Conservation (phyloP, 92 coral and sea anemone genomes). For the Porites rus region DNA sequence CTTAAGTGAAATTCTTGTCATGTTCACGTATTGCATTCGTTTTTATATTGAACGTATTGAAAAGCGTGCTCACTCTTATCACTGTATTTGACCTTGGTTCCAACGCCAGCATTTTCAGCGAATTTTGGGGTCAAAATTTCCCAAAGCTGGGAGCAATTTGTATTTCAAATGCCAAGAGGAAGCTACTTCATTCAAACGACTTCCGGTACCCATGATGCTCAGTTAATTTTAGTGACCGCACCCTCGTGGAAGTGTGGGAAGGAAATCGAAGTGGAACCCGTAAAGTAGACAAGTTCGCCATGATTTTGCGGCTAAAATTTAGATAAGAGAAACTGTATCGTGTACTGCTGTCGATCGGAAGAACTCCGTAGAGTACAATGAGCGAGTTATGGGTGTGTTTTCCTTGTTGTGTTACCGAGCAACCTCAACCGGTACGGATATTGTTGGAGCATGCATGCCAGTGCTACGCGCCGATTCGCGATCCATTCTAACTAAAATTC, state of each 20-base stretch:
- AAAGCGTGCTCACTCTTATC: neutral
- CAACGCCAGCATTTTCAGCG: constrained; percentile 1
- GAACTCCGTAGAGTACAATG: constrained; percentile 51
- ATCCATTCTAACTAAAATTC: neutral
- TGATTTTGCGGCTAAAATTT: constrained; percentile 38
- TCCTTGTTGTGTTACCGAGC: constrained; percentile 71
- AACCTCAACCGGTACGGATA: constrained; percentile 70
- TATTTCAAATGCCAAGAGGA: neutral
- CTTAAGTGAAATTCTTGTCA: neutral
- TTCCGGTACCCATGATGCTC: constrained; percentile 52
- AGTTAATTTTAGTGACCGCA: constrained; percentile 18
- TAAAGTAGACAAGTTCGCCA: constrained; percentile 16
- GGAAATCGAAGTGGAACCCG: constrained; percentile 21
- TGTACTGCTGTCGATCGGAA: neutral
- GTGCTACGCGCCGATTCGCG: neutral
- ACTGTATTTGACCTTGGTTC: neutral
- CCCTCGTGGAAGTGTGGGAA: constrained; percentile 66
- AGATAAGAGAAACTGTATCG: constrained; percentile 14
- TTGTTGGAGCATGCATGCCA: constrained; percentile 2
- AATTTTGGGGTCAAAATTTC: neutral
- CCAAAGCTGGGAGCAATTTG: neutral
- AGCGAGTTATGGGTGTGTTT: constrained; percentile 74
- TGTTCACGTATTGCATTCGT: neutral
- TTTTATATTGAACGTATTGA: neutral
- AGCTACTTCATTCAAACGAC: neutral